phyloP scores from a whole-genome alignment of 2,888 invertebrate genomes.

The Nebria brevicollis region DNA sequence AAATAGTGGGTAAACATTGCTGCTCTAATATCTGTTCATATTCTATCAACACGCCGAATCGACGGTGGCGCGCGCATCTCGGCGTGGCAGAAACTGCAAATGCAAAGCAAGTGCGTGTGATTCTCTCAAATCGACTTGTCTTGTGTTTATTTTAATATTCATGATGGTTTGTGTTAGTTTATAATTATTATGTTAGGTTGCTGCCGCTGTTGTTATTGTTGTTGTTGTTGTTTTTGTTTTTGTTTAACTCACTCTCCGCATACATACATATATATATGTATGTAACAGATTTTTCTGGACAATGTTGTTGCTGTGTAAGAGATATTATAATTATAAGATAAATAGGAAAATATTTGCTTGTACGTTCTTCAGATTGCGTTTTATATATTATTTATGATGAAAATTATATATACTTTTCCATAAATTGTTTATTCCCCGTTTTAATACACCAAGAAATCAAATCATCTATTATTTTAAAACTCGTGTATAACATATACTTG shows the following conservation, averaged over 20 bases:
- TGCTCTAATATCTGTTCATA: background rate
- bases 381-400: no score
- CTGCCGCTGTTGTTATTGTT: background rate
- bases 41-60: background rate
- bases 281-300: background rate
- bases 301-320: background rate
- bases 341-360: background rate
- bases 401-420: no score
- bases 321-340: background rate
- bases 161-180: conserved; percentile 1
- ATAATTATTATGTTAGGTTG: conserved; percentile 1
- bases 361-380: background rate
- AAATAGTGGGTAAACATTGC: background rate
- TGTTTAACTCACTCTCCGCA: background rate
- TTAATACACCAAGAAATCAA: no score
- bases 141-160: background rate
- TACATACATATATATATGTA: background rate
- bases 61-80: background rate
- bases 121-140: background rate
- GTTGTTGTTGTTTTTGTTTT: background rate
- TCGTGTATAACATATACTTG: no score
- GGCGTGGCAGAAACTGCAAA: background rate
- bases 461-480: no score
- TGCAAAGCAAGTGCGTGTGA: background rate
- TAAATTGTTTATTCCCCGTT: no score